Evolutionary conservation across 2,797 vertebrate genomes (phyloP), one percentile per base, ranked within the genome.

Genomic region (Sebastes oblongus): DNA sequence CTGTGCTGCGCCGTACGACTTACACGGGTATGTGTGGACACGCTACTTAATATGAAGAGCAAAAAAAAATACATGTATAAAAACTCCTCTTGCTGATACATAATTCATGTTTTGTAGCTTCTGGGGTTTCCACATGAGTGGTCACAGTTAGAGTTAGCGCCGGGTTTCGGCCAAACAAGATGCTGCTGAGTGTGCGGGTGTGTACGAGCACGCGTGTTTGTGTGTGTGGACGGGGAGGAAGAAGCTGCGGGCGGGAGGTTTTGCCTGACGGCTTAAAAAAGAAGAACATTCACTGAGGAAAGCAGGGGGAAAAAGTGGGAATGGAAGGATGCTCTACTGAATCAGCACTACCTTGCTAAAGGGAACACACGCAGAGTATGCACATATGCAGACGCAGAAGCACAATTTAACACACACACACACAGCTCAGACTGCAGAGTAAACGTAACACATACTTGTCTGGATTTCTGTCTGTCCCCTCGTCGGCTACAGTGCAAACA

Each of bases 81-180:
- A 90, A 91, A 78, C 39, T 74, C 42, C 58, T 62, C 76, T 64
- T 20, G 75, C 70, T 68, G 79, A 84, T 95, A 77, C 88, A 95
- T 95, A 92, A 95, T 95, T 95, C 92, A 95, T 90, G 66, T 79
- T 77, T 76, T 90, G 88, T 88, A 90, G 91, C 93, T 94, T 89
- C 90, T 84, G 74, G 90, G 81, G 73, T 90, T 93, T 95, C 87
- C 92, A 93, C 92, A 88, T 86, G 93, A 95, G 89, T 79, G 92
- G 90, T 60, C 84, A 85, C 88, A 78, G 90, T 91, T 92, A 86
- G 81, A 92, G 89, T 69, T 65, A 87, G 84, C 68, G 55, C 75
- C 78, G 27, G 83, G 82, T 79, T 88, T 83, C 30, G 66, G 86
- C 86, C 82, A 90, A 93, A 93, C 88, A 90, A 90, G 85, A 92